A percentile compares a stretch with the other conserved stretches of the same genome.
These are phyloP conservation scores for Sapayoa aenigma DNA, from an alignment of 2,113 vertebrate genomes.

Conservation along the genomic window DNA sequence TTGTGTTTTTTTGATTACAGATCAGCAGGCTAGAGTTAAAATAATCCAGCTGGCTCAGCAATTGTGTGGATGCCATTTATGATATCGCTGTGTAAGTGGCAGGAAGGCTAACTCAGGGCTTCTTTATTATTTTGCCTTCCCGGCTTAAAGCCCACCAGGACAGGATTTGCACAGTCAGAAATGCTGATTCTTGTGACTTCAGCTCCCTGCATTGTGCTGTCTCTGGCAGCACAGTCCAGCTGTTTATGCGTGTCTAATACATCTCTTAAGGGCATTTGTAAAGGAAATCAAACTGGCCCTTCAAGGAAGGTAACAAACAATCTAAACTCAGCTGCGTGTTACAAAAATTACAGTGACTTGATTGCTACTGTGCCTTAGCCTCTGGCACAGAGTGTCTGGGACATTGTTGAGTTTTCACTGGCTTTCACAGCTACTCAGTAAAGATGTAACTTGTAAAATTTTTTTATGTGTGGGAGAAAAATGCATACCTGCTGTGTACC, in stretches of 20 bases:
- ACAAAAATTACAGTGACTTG: neutral
- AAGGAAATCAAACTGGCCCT: conserved; percentile 19
- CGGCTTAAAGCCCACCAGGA: neutral
- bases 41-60: conserved; percentile 23
- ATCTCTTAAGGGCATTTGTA: neutral
- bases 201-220: neutral
- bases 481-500: neutral
- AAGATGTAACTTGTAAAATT: neutral
- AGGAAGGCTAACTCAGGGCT: neutral
- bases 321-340: conserved; percentile 8
- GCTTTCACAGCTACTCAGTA: neutral
- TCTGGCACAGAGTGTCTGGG: neutral
- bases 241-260: conserved; percentile 40
- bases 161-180: conserved; percentile 43
- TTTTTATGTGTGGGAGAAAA: neutral
- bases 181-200: conserved; percentile 28
- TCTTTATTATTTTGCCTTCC: conserved; percentile 3
- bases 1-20: neutral
- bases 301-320: conserved; percentile 13
- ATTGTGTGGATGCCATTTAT: neutral
- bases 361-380: neutral
- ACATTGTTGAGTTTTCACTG: neutral
- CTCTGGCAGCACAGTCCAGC: conserved; percentile 13
- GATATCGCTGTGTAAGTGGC: neutral
- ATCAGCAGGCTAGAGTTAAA: neutral